These are phyloP conservation scores for Megaceryle maxima DNA, from an alignment of 2,113 vertebrate species.

Conservation along the genomic window DNA sequence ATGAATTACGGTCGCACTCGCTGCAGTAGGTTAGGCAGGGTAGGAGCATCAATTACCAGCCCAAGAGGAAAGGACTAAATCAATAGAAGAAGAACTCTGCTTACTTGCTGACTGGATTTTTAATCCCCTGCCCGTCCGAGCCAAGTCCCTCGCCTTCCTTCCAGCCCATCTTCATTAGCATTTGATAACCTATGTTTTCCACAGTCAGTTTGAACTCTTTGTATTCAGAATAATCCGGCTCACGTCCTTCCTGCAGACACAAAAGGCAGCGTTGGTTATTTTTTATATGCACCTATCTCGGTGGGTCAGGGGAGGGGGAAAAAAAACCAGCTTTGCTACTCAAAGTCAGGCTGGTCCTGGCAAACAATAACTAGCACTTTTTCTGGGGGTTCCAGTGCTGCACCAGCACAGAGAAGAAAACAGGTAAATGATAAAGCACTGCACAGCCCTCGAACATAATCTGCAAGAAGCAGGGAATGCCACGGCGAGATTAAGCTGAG, in stretches of 20 bases:
- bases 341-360: not conserved
- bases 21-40: not conserved
- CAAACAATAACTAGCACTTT: not conserved
- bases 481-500: not conserved
- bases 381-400: not conserved
- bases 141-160: conserved; percentile 96
- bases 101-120: conserved; percentile 92
- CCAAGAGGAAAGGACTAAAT: not conserved
- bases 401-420: not conserved
- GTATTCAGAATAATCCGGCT: conserved; percentile 97
- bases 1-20: not conserved
- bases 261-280: not conserved
- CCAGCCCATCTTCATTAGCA: conserved; percentile 99
- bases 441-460: not conserved
- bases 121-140: conserved; percentile 92
- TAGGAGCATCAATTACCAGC: not conserved
- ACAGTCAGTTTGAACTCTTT: conserved; percentile 98
- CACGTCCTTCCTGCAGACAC: conserved; percentile 88
- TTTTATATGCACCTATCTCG: not conserved
- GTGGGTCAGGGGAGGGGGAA: conserved; percentile 6
- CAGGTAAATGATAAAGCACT: not conserved
- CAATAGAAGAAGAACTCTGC: not conserved
- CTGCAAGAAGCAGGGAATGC: not conserved
- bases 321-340: not conserved
- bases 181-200: conserved; percentile 97